Evolutionary conservation across 2,113 vertebrate species (phyloP).

Genomic region (Corythornis cristatus): DNA sequence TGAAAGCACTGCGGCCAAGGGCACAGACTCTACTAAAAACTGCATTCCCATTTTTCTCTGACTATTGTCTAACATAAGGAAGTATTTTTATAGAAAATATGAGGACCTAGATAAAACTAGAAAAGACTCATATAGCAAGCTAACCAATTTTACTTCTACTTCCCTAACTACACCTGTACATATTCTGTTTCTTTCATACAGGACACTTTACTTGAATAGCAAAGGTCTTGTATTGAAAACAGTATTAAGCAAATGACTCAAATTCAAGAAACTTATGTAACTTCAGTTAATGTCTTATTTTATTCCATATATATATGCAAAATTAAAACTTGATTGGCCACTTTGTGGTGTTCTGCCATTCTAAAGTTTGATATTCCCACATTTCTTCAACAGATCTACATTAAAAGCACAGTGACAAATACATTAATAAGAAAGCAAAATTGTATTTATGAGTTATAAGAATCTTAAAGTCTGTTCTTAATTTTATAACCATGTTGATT

Average conservation of each 20-base stretch:
- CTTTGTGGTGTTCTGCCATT: not conserved
- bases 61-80: not conserved
- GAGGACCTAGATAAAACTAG: not conserved
- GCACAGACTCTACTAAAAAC: not conserved
- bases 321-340: not conserved
- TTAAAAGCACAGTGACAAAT: not conserved
- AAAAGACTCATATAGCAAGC: not conserved
- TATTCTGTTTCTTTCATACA: not conserved
- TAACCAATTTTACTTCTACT: not conserved
- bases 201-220: not conserved
- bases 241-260: not conserved
- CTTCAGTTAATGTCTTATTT: not conserved
- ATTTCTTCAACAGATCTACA: not conserved
- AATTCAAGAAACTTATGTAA: not conserved
- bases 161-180: not conserved
- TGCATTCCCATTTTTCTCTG: not conserved
- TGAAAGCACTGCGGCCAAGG: not conserved
- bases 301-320: not conserved
- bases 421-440: not conserved
- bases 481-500: not conserved
- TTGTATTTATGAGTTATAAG: not conserved
- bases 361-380: not conserved
- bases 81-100: not conserved
- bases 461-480: not conserved
- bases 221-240: not conserved